These are phyloP conservation scores for Panagrolaimus sp. DNA, from an alignment of 1,140 invertebrate genomes.

Conservation along the genomic window DNA sequence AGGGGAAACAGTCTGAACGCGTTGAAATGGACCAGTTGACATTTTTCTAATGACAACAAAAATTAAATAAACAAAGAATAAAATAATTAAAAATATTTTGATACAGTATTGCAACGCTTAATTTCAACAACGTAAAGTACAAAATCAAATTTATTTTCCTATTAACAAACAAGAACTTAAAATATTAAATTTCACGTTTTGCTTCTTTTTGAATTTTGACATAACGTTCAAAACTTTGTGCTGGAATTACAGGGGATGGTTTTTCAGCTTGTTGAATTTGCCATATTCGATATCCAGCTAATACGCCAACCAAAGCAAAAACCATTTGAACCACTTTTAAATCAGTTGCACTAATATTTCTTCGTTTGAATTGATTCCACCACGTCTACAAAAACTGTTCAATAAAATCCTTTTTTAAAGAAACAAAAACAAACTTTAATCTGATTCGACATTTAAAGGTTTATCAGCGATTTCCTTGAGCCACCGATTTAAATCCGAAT, in stretches of 20 bases:
- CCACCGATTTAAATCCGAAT: conserved; percentile 12
- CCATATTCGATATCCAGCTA: background rate
- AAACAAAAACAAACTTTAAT: no score
- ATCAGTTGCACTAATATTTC: background rate
- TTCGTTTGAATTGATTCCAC: background rate
- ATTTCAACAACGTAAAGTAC: background rate
- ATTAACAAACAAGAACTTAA: background rate
- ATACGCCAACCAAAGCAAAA: background rate
- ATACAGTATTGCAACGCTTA: background rate
- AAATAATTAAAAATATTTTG: background rate
- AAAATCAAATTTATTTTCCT: background rate
- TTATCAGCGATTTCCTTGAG: background rate
- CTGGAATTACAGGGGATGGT: background rate
- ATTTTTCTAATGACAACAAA: background rate
- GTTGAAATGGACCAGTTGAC: conserved; percentile 15
- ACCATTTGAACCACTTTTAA: conserved; percentile 6
- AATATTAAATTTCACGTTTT: conserved; percentile 6
- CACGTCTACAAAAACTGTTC: background rate
- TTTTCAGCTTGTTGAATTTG: background rate
- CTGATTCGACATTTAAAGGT: no score
- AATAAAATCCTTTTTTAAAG: background rate
- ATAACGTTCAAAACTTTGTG: conserved; percentile 4
- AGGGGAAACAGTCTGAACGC: conserved; percentile 69
- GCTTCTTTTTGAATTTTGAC: conserved; percentile 10
- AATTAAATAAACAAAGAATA: background rate